Base-by-base conservation (phyloP, 2,888 invertebrate species). In the Scrobipalpa atriplicella region DNA sequence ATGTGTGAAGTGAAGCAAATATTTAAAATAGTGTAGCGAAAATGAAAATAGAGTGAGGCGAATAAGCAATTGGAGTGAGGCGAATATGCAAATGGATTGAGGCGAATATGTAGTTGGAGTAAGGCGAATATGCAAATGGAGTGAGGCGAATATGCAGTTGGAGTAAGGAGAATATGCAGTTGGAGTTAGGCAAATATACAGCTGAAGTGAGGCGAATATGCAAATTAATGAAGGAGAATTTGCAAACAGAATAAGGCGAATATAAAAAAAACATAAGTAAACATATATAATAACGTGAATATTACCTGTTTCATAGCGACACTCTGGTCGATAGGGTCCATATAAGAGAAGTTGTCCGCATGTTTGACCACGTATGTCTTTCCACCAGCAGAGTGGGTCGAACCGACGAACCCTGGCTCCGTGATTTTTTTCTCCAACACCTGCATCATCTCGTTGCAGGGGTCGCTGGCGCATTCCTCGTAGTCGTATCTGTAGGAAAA, bases 311-410 rank as follows among this genome's bases (percentile, higher is more conserved):
- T 98, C 78, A 95, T 96, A 41, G 99, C 95, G 18, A 98, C 94
- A 71, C 97, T 97, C 71, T 95, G 95, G 89, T 99, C 99, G 63
- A 99, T 97, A 0, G 99, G 99, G 93, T 99, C 99, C 66, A 95
- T 96, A 82, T 99, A 99, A 11, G 96, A 95, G 92, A 99, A 99
- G 93, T 99, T 98, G 82, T 99, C 99, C 0, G 96, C 96, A 64
- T 94, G 82, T 71, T 95, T 95, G 0, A 99, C 96, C 54, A 94
- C 94, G 83, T 97, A 99, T 0, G 93, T 93, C 89, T 97, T 96
- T 51, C 87, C 94, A 0, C 89, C 93, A 56, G 87, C 85, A 1
- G 89, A 77, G 78, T 94, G 94, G 51, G 86, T 79, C 60, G 94
- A 95, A 0, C 96, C 96, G 39, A 94, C 83, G 80, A 96, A 95